A percentile compares a stretch with the other conserved stretches of the same genome.
These are phyloP conservation scores for Aspidiotus destructor DNA, from an alignment of 2,888 invertebrate genomes.

Conservation along the genomic window DNA sequence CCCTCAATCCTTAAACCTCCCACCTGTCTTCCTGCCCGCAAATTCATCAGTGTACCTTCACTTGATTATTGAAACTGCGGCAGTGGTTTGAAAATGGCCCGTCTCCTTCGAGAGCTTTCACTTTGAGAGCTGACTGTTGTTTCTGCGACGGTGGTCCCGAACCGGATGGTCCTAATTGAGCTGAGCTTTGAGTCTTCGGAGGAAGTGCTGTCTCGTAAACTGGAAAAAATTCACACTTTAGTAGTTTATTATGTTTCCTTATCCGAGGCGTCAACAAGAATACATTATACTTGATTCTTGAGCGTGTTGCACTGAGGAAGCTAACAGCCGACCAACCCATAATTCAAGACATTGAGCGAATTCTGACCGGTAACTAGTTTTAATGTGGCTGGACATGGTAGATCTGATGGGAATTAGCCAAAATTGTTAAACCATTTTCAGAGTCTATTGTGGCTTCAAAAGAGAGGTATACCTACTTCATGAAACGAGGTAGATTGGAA, in stretches of 20 bases:
- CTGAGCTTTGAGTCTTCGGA: background rate
- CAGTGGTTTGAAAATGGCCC: constrained; percentile 56
- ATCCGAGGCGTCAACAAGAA: background rate
- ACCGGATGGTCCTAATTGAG: constrained; percentile 16
- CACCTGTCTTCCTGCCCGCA: background rate
- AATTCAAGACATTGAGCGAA: constrained; percentile 55
- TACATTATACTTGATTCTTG: constrained; percentile 22
- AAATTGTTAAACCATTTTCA: background rate
- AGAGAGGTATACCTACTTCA: constrained; percentile 41
- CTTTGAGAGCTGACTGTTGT: constrained; percentile 39
- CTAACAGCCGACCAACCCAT: constrained; percentile 47
- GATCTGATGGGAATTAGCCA: constrained; percentile 48
- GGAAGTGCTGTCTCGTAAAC: constrained; percentile 25
- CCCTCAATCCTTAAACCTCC: no score
- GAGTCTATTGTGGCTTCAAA: background rate
- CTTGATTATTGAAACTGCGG: constrained; percentile 42
- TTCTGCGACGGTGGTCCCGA: constrained; percentile 37
- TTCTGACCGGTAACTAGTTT: constrained; percentile 54
- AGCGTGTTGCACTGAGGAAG: constrained; percentile 23
- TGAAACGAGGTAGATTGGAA: constrained; percentile 54
- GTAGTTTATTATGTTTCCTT: background rate
- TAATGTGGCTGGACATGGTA: constrained; percentile 65
- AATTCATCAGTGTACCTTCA: constrained; percentile 38
- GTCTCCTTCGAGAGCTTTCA: constrained; percentile 47
- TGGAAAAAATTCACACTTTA: background rate